Base-by-base conservation (phyloP, 2,888 invertebrate genomes). In the Aromia moschata region DNA sequence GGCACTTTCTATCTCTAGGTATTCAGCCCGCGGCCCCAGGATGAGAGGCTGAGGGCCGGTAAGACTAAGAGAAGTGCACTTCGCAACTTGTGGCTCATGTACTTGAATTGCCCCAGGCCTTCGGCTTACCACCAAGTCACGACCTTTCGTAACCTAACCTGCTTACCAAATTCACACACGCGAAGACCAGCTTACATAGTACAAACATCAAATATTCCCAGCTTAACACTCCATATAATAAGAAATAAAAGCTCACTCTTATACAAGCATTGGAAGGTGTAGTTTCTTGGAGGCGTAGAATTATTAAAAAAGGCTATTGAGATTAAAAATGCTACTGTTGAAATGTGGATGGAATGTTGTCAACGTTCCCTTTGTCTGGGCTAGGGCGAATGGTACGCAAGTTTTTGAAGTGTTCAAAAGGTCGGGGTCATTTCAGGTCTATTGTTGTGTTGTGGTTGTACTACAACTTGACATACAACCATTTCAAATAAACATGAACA, bases 121-220 rank as follows among this genome's bases (percentile, higher is more conserved):
- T 64, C 69, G 71, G 72, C 75, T 72, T 75, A 75, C 74, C 76
- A 73, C 70, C 74, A 72, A 77, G 78, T 77, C 78, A 77, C 77
- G 77, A 78, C 77, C 77, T 77, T 77, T 77, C 71, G 74, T 77
- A 76, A 77, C 77, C 77, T 73, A 77, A 74, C 77, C 74, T 76
- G 75, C 75, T 74, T 75, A 75, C 75, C 75, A 75, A 76, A 74
- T 73, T 74, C 71, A 74, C 72, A 73, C 72, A 71, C 71, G 66
- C 70, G 69, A 73, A 75, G 70, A 57, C 71, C 60, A 65, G 65
- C 64, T 73, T 67, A 72, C 74, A 73, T 65, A 60, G 69, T 70
- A 72, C 67, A 71, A 73, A 65, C 56, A 62, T 58, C 47, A 62
- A 58, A 62, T 62, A 52, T 53, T 30, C 62, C n/a, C 38, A 9